Conservation (phyloP, 2,888 invertebrate species). For the Frankliniella fusca region DNA sequence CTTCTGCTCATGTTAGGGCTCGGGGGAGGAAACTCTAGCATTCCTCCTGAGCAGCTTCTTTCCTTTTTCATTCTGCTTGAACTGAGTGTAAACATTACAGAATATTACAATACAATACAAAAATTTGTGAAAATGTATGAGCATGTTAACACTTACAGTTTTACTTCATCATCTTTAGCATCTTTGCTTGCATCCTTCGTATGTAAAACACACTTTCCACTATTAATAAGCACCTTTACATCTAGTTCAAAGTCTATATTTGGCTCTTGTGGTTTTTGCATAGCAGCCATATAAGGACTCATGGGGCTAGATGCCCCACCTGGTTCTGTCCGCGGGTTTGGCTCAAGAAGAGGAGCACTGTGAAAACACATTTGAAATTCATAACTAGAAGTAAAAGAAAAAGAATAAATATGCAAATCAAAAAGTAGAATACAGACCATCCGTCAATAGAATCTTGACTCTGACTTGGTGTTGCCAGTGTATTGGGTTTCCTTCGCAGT, state of each 20-base stretch:
- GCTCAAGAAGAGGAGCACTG: slow-evolving; percentile 35
- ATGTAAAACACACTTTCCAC: slow-evolving; percentile 94
- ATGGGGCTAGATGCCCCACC: slow-evolving; percentile 36
- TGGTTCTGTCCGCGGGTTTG: slow-evolving; percentile 33
- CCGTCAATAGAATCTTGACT: slow-evolving; percentile 22
- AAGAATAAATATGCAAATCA: not conserved
- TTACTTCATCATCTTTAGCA: slow-evolving; percentile 63
- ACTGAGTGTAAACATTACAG: slow-evolving; percentile 42
- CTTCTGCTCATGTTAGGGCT: slow-evolving; percentile 53
- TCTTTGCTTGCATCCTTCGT: slow-evolving; percentile 65
- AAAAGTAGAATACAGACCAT: not conserved
- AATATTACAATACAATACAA: slow-evolving; percentile 36
- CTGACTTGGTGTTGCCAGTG: slow-evolving; percentile 43
- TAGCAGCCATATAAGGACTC: slow-evolving; percentile 35
- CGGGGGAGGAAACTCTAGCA: slow-evolving; percentile 55
- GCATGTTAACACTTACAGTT: slow-evolving; percentile 51
- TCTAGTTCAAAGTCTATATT: slow-evolving; percentile 94
- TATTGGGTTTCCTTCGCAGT: slow-evolving; percentile 53
- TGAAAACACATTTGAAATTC: not conserved
- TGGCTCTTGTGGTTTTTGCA: slow-evolving; percentile 71
- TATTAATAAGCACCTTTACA: slow-evolving; percentile 92
- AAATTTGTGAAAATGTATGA: slow-evolving; percentile 44
- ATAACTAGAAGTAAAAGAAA: not conserved
- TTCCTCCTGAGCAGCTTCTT: slow-evolving; percentile 62
- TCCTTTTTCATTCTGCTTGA: slow-evolving; percentile 67